phyloP scores from a whole-genome alignment of 2,797 vertebrate genomes.

The Rhinella marina region DNA sequence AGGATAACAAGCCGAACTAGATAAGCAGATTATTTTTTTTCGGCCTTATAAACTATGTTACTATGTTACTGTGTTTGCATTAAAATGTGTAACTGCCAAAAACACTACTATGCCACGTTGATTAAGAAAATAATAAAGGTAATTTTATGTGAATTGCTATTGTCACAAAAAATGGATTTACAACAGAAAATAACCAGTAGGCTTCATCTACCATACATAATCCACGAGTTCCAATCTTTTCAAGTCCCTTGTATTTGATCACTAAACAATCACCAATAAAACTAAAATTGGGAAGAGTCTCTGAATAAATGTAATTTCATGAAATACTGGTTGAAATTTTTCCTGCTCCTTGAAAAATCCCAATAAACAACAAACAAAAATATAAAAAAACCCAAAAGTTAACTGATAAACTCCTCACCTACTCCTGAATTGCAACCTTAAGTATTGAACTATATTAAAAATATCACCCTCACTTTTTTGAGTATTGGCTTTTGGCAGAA shows the following conservation, averaged over 20 bases:
- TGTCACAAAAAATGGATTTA: not conserved
- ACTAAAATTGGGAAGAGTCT: not conserved
- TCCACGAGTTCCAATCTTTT: not conserved
- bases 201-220: not conserved
- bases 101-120: not conserved
- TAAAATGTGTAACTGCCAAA: not conserved
- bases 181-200: not conserved
- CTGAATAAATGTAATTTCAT: not conserved
- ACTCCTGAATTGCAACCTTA: conserved; percentile 75
- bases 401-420: conserved; percentile 44
- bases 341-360: not conserved
- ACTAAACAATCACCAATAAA: not conserved
- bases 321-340: not conserved
- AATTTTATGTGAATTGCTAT: not conserved
- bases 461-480: conserved; percentile 80
- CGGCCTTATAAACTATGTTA: too few species aligned
- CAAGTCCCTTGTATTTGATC: not conserved
- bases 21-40: too few species aligned
- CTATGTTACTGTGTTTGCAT: too few species aligned
- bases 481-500: conserved; percentile 84
- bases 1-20: too few species aligned
- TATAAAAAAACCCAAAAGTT: not conserved
- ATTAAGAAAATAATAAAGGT: not conserved
- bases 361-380: not conserved
- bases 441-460: conserved; percentile 85